Percentiles rank a stretch among this genome's conserved stretches.
These are phyloP conservation scores for Sinodicranocentrus sp. DNA, from an alignment of 2,888 invertebrate genomes.

Conservation along the genomic window DNA sequence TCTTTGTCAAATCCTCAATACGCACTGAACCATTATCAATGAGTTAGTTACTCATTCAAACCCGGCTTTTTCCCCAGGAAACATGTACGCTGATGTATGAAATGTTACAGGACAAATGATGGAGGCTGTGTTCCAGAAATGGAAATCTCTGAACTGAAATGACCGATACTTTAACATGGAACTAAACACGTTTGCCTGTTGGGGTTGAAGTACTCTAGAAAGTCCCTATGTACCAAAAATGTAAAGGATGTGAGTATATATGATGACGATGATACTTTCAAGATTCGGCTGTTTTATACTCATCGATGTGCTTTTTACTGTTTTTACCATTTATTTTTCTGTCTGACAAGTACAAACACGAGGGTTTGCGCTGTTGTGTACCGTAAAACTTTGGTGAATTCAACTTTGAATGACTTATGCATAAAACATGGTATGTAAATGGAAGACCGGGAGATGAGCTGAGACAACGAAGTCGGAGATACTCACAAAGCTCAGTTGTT, in stretches of 20 bases:
- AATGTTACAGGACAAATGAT: no score
- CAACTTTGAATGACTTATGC: slow-evolving; percentile 63
- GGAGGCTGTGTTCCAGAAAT: no score
- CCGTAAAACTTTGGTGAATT: slow-evolving; percentile 17
- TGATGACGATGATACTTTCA: no score
- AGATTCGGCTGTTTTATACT: background rate
- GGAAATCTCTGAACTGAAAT: no score
- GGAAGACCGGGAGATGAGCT: slow-evolving; percentile 55
- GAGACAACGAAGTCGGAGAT: slow-evolving; percentile 20
- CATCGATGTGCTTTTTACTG: slow-evolving; percentile 2
- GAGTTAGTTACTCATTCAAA: no score
- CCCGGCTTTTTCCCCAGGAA: no score
- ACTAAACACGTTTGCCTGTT: no score
- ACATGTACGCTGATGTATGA: no score
- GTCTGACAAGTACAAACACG: slow-evolving; percentile 18
- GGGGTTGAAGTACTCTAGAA: no score
- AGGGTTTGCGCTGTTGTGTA: slow-evolving; percentile 25
- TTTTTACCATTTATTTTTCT: background rate
- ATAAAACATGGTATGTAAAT: slow-evolving; percentile 73
- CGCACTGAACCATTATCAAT: slow-evolving; percentile 49
- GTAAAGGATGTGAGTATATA: no score
- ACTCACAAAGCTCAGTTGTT: slow-evolving; percentile 40
- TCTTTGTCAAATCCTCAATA: slow-evolving; percentile 35
- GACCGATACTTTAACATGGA: no score
- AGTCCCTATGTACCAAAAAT: no score